Conservation (phyloP, 2,797 vertebrate species). For the Pogonophryne albipinna region DNA sequence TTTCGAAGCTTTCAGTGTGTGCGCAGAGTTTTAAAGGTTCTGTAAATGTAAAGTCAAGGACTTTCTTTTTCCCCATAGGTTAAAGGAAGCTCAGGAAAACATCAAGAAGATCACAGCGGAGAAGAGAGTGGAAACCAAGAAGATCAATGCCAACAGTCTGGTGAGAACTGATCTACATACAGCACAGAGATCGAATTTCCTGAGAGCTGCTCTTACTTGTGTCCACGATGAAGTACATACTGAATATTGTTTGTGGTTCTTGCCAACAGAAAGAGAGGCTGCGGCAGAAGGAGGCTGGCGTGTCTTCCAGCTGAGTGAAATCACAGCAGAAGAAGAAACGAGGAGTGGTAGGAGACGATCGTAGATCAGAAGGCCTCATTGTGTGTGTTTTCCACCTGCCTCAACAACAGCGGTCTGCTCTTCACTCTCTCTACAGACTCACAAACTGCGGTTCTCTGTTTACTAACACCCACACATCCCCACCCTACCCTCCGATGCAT, state of each 20-base stretch:
- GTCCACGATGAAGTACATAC: slow-evolving; percentile 12
- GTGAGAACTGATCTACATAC: slow-evolving; percentile 80
- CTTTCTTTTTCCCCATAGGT: slow-evolving; percentile 77
- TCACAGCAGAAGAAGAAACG: slow-evolving; percentile 1
- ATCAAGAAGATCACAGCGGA: slow-evolving; percentile 96
- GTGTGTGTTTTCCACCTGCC: slow-evolving; percentile 59
- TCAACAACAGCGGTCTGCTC: slow-evolving; percentile 26
- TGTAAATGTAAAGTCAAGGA: neutral
- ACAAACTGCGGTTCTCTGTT: slow-evolving; percentile 43
- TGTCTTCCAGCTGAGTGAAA: slow-evolving; percentile 87
- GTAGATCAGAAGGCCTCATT: slow-evolving; percentile 18
- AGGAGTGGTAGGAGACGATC: neutral
- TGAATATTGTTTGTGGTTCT: slow-evolving; percentile 34
- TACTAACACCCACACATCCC: slow-evolving; percentile 19
- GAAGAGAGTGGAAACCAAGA: slow-evolving; percentile 97
- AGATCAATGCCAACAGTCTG: slow-evolving; percentile 97
- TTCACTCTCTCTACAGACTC: slow-evolving; percentile 10
- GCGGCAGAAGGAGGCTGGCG: slow-evolving; percentile 93
- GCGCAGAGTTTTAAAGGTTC: neutral
- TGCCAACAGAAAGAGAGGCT: slow-evolving; percentile 94
- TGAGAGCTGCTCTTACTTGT: slow-evolving; percentile 7
- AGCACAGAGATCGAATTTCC: slow-evolving; percentile 14
- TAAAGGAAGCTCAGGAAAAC: slow-evolving; percentile 94
- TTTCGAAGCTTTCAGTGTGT: neutral
- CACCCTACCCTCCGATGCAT: slow-evolving; percentile 32